A percentile compares a stretch with the other conserved stretches of the same genome.
Conservation (phyloP, 2,113 vertebrate species). For the Daboia siamensis region DNA sequence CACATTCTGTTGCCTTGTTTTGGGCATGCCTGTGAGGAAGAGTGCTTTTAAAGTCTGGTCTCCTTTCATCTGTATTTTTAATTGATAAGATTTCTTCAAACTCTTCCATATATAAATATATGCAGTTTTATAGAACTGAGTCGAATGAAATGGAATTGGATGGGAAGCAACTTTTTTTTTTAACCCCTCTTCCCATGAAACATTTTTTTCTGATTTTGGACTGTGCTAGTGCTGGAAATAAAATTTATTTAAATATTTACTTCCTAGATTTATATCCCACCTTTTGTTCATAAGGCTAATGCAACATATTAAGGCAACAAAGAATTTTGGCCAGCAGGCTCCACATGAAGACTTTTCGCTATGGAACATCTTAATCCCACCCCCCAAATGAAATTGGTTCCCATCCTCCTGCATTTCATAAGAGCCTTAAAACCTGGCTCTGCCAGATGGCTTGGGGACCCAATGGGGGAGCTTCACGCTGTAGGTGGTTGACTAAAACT, state of each 20-base stretch:
- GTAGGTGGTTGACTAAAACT: neutral
- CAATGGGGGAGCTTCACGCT: neutral
- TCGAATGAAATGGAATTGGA: neutral
- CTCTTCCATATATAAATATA: neutral
- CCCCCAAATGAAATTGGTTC: neutral
- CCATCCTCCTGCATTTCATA: neutral
- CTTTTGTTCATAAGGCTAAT: neutral
- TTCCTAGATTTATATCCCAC: neutral
- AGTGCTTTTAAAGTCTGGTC: neutral
- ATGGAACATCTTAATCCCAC: neutral
- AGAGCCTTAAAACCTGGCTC: neutral
- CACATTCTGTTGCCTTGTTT: neutral
- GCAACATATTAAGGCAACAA: neutral
- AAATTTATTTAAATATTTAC: neutral
- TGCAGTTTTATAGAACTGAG: neutral
- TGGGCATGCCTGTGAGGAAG: neutral
- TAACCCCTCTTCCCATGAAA: neutral
- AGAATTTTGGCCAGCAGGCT: neutral
- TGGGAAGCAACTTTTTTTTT: neutral
- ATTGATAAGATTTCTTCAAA: neutral
- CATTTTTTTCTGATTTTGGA: neutral
- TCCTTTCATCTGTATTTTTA: neutral
- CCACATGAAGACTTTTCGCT: neutral
- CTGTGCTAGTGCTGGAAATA: neutral
- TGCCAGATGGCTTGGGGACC: neutral